Evolutionary conservation across 2,888 invertebrate species (phyloP).

Genomic region (Dimorphilus gyrociliatus): DNA sequence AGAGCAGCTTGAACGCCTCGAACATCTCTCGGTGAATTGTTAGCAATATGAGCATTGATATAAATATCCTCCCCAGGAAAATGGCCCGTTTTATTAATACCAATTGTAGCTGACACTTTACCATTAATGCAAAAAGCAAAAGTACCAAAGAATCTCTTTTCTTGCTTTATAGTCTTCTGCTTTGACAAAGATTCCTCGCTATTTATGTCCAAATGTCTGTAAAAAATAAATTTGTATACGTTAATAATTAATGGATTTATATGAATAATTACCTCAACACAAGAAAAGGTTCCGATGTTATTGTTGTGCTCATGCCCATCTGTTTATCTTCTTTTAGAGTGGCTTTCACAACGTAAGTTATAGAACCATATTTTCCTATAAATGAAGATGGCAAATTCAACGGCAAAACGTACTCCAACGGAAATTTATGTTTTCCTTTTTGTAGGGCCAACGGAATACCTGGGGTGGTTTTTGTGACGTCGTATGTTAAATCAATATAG

Average conservation of each 20-base stretch:
- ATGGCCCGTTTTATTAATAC: constrained; percentile 22
- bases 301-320: constrained; percentile 19
- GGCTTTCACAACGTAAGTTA: constrained; percentile 34
- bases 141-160: constrained; percentile 17
- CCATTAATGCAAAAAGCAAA: constrained; percentile 22
- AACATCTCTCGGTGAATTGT: constrained; percentile 18
- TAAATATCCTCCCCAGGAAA: constrained; percentile 32
- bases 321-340: constrained; percentile 22
- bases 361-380: constrained; percentile 35
- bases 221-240: no score
- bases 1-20: constrained; percentile 15
- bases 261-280: constrained; percentile 17
- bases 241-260: no score
- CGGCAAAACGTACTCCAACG: constrained; percentile 28
- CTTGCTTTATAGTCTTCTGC: constrained; percentile 7
- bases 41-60: constrained; percentile 27
- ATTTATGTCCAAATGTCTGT: constrained; percentile 11
- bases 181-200: constrained; percentile 7
- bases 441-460: constrained; percentile 12
- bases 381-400: constrained; percentile 32
- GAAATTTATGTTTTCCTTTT: constrained; percentile 22
- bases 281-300: constrained; percentile 34
- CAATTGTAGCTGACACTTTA: constrained; percentile 16
- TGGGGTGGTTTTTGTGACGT: constrained; percentile 6
- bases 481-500: constrained; percentile 25